Evolutionary conservation across 1,140 invertebrate genomes (phyloP).

Genomic region (Agraylea sexmaculata): DNA sequence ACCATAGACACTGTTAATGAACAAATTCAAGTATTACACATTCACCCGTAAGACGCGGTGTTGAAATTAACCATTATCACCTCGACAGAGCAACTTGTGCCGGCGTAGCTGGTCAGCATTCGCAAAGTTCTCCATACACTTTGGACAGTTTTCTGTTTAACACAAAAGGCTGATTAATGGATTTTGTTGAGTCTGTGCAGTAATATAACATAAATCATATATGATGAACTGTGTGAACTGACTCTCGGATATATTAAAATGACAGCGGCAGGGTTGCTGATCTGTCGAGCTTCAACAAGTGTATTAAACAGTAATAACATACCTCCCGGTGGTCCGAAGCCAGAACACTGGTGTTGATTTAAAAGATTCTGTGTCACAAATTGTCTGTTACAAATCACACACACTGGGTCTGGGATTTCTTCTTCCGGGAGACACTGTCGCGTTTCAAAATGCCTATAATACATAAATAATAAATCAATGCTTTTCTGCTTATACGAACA

Average conservation of each 20-base stretch:
- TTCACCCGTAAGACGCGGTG: background rate
- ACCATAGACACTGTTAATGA: slow-evolving; percentile 3
- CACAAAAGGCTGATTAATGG: background rate
- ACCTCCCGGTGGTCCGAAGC: slow-evolving; percentile 22
- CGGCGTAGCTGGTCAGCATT: slow-evolving; percentile 20
- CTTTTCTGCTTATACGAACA: background rate
- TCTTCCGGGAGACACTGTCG: slow-evolving; percentile 20
- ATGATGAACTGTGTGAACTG: background rate
- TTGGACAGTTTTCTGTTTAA: slow-evolving; percentile 23
- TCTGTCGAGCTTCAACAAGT: background rate
- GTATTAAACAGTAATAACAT: background rate
- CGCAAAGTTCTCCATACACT: slow-evolving; percentile 22
- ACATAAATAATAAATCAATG: slow-evolving; percentile 6
- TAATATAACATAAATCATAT: background rate
- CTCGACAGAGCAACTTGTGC: slow-evolving; percentile 22
- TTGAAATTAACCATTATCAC: slow-evolving; percentile 1
- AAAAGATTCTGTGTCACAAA: slow-evolving; percentile 22
- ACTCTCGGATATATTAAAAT: background rate
- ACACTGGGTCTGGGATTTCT: slow-evolving; percentile 23
- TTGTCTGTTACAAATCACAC: slow-evolving; percentile 21
- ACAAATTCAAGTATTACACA: background rate
- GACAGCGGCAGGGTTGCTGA: background rate
- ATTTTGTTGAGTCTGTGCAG: background rate
- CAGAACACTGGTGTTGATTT: slow-evolving; percentile 21
- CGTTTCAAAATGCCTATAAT: slow-evolving; percentile 21